Evolutionary conservation across 2,888 invertebrate genomes (phyloP), one percentile per base, ranked within the genome.

Genomic region (Temnothorax unifasciatus): DNA sequence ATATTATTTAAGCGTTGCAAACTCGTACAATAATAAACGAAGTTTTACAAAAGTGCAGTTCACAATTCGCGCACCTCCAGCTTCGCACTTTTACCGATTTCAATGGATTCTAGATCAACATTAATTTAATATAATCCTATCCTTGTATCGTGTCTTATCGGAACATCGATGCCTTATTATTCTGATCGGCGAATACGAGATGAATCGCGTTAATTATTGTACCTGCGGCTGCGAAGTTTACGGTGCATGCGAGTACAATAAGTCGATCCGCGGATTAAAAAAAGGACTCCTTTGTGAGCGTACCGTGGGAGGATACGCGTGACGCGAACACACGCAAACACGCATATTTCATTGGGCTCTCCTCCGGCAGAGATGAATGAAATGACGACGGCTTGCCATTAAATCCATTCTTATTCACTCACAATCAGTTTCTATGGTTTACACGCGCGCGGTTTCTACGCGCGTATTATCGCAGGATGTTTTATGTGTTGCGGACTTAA

Each of bases 351-450:
- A 85, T 88, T 79, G 63, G 74, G 69, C 61, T 68, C 69, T 76
- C 82, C 82, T 54, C 84, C 76, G 44, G 74, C 25, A 50, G 86
- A 79, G 85, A 89, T 92, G 92, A 92, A 92, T 92, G 92, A 90
- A 91, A 89, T 88, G 89, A 89, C 89, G 88, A 88, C 85, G 87
- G 83, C 85, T 82, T 82, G 5, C 71, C 38, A 13, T 38, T 44
- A 38, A 29, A 38, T 68, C 77, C 87, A 82, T 86, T 86, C 85
- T 87, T 75, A 81, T 82, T 77, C 86, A 83, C 63, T 63, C 63
- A 50, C 50, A 50, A 6, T 34, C 34, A 34, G 34, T 34, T 63
- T 8, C 82, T 69, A 61, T 68, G 8, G 34, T 82, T 84, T 71
- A 21, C 29, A 69, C 64, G 41, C 61, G 25, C 29, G 34, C 54